Evolutionary conservation across 2,888 invertebrate genomes (phyloP), one percentile per base, ranked within the genome.

Genomic region (Empis stercorea): DNA sequence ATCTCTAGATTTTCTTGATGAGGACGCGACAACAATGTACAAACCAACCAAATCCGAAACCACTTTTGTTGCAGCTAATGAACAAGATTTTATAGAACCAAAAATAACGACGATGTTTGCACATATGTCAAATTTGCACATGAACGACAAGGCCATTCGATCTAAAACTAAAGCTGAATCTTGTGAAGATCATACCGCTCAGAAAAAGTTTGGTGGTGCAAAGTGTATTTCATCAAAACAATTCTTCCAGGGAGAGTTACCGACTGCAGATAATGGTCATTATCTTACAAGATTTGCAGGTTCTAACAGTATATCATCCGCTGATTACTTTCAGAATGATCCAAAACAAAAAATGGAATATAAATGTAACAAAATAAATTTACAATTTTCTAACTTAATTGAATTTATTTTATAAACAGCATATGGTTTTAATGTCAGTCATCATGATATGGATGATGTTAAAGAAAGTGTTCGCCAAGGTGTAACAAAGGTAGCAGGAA

Each of bases 201-300:
- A 89, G 66, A 91, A 89, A 71, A 97, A 97, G 73, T 99, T 97
- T 67, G 96, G 93, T 44, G 83, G 85, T 58, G 95, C 97, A 4
- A 99, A 99, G 70, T 88, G 94, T 13, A 99, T 99, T 62, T 96
- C 96, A 49, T 97, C 97, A 0, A 93, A 94, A 63, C 95, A 95
- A 73, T 96, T 81, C 74, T 97, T 97, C 67, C 87, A 87, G 9
- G 87, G 84, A 58, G 76, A 50, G 64, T 68, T 48, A 55, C 56
- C 14, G 39, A 44, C n/a, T 72, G 75, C 59, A 78, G 78, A 56
- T 76, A 76, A 63, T 71, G 73, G 32, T 75, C 76, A 57, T 70
- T 75, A 43, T 66, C 68, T 81, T 14, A 62, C 66, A 43, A 76
- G 93, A 54, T 97, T 96, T 73, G 91, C 94, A 71, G 96, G 96